phyloP scores from a whole-genome alignment of 2,797 vertebrate species.

The Simalia tracyae region DNA sequence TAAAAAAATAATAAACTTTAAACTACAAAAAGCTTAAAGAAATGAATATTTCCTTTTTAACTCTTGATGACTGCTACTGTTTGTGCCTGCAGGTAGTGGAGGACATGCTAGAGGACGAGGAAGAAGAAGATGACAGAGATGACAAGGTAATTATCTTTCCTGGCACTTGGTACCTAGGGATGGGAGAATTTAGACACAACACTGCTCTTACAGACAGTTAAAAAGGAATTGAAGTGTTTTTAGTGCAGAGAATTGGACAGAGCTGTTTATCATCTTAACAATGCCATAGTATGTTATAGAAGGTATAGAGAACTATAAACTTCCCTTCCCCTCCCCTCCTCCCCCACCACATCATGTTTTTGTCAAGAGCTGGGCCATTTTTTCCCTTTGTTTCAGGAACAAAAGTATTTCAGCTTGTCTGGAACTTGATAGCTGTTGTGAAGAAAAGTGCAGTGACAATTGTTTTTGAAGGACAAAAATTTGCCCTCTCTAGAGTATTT shows the following conservation, averaged over 20 bases:
- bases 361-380: conserved; percentile 72
- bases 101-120: conserved; percentile 96
- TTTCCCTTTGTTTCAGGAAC: conserved; percentile 65
- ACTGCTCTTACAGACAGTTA: conserved; percentile 77
- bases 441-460: conserved; percentile 73
- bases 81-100: conserved; percentile 91
- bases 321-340: conserved; percentile 46
- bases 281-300: conserved; percentile 67
- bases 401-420: conserved; percentile 75
- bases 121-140: conserved; percentile 98
- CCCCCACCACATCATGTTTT: conserved; percentile 18
- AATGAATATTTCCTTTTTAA: conserved; percentile 75
- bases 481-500: conserved; percentile 68
- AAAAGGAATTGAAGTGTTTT: conserved; percentile 77
- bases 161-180: conserved; percentile 78
- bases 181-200: conserved; percentile 76
- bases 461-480: conserved; percentile 77
- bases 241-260: conserved; percentile 81
- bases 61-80: conserved; percentile 73
- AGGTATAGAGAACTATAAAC: conserved; percentile 74
- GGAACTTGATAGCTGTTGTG: conserved; percentile 73
- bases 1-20: conserved; percentile 69
- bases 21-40: conserved; percentile 71
- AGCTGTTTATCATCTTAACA: conserved; percentile 83
- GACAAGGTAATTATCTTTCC: conserved; percentile 98